These are phyloP conservation scores for Champsocephalus gunnari DNA, from an alignment of 2,797 vertebrate genomes.

Conservation along the genomic window DNA sequence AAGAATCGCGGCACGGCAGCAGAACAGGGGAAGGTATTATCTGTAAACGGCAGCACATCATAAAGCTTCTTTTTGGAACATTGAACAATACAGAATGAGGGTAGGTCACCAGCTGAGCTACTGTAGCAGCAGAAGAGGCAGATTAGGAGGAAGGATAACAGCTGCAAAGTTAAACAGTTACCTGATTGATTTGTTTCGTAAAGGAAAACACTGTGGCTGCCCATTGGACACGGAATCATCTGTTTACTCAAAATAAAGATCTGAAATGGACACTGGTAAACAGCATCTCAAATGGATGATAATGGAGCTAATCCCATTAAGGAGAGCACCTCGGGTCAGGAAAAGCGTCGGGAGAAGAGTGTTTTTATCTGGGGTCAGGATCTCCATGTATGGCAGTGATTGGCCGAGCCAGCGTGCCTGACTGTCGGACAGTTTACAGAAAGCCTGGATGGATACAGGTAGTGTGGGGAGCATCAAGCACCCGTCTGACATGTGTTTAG, in stretches of 20 bases:
- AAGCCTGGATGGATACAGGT: conserved; percentile 77
- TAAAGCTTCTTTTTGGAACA: conserved; percentile 25
- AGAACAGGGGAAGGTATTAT: conserved; percentile 2
- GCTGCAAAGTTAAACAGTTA: conserved; percentile 66
- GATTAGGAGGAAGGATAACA: conserved; percentile 50
- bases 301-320: conserved; percentile 9
- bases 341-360: conserved; percentile 27
- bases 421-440: conserved; percentile 82
- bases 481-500: conserved; percentile 76
- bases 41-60: neutral
- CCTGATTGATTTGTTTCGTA: conserved; percentile 69
- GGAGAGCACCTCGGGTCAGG: conserved; percentile 25
- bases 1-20: conserved; percentile 10
- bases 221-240: conserved; percentile 30
- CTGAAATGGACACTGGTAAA: conserved; percentile 2
- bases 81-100: conserved; percentile 17
- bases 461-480: conserved; percentile 73
- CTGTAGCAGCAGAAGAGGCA: too few relatives aligned
- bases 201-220: conserved; percentile 28
- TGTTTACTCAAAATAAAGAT: conserved; percentile 45
- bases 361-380: conserved; percentile 63
- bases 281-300: conserved; percentile 1
- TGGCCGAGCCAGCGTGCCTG: conserved; percentile 72
- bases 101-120: conserved; percentile 13
- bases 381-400: conserved; percentile 83